These are phyloP conservation scores for Oreortyx pictus DNA, from an alignment of 2,797 vertebrate genomes.

Conservation along the genomic window DNA sequence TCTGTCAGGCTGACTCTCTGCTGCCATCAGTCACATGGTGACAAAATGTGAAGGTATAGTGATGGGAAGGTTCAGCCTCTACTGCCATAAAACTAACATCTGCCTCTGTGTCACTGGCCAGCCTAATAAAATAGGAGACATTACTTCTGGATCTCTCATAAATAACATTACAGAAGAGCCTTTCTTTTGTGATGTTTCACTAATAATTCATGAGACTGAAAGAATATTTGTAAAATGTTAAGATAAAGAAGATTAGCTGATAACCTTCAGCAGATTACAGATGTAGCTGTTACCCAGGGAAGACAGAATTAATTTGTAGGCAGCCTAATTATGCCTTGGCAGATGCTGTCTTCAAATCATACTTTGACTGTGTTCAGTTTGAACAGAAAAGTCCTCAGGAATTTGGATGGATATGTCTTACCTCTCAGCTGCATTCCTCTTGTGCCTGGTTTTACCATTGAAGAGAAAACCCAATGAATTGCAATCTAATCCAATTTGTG, in stretches of 20 bases:
- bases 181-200: slow-evolving; percentile 1
- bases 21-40: too few relatives aligned
- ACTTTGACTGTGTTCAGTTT: not conserved
- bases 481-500: not conserved
- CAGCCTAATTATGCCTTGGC: not conserved
- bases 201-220: slow-evolving; percentile 14
- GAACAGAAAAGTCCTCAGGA: not conserved
- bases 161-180: not conserved
- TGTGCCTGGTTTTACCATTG: not conserved
- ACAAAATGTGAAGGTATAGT: too few relatives aligned
- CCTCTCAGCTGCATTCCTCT: not conserved
- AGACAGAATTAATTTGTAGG: not conserved
- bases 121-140: too few relatives aligned
- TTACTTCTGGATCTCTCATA: too few relatives aligned
- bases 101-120: too few relatives aligned
- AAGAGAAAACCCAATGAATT: not conserved
- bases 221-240: not conserved
- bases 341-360: not conserved
- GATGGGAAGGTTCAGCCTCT: too few relatives aligned
- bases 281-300: not conserved
- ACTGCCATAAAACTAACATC: too few relatives aligned
- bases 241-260: not conserved
- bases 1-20: too few relatives aligned
- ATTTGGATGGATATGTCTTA: not conserved
- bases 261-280: slow-evolving; percentile 9